A percentile compares a stretch with the other conserved stretches of the same genome.
These are phyloP conservation scores for Dromaius novaehollandiae DNA, from an alignment of 2,113 vertebrate species.

Conservation along the genomic window DNA sequence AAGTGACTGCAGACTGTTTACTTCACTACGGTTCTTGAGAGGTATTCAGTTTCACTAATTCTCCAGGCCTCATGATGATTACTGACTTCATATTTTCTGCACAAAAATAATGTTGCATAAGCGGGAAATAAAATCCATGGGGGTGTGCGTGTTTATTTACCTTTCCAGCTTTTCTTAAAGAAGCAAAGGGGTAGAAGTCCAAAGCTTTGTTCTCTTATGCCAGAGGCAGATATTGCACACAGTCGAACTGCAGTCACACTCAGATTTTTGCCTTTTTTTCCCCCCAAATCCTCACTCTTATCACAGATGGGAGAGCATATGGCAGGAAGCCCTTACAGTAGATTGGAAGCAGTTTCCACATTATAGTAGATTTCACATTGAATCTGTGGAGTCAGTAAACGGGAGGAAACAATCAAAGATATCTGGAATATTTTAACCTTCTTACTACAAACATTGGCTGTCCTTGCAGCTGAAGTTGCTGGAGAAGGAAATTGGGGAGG, in stretches of 20 bases:
- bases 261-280: not conserved
- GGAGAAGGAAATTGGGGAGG: not conserved
- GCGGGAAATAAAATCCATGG: not conserved
- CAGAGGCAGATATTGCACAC: not conserved
- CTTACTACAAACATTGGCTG: not conserved
- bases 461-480: not conserved
- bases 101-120: not conserved
- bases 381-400: slow-evolving; percentile 32
- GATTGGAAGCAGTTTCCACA: slow-evolving; percentile 38
- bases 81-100: no score
- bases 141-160: not conserved
- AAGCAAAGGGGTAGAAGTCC: not conserved
- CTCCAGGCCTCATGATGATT: not conserved
- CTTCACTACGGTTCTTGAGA: not conserved
- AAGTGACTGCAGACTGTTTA: not conserved
- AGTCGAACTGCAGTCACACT: not conserved
- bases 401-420: not conserved
- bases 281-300: not conserved
- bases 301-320: slow-evolving; percentile 67
- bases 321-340: slow-evolving; percentile 54
- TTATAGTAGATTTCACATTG: not conserved
- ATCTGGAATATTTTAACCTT: slow-evolving; percentile 31
- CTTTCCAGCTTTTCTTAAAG: slow-evolving; percentile 11
- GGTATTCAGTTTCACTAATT: not conserved
- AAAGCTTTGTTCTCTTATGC: not conserved